Evolutionary conservation across 1,140 invertebrate species (phyloP), one percentile per base, ranked within the genome.

Genomic region (Tenebrio molitor): DNA sequence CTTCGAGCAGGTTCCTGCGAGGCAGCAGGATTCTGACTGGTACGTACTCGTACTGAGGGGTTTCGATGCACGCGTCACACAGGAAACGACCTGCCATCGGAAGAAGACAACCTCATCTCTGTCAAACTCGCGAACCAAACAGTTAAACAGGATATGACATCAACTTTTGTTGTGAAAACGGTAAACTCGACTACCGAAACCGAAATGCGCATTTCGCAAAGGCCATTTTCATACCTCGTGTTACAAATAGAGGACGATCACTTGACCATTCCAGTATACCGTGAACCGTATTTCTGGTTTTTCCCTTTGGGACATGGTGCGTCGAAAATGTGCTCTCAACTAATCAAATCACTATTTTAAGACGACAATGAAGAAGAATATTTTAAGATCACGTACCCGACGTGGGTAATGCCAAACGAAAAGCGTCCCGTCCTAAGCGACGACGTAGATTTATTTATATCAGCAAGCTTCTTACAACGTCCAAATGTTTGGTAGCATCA

Each of bases 261-360:
- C 74, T 39, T 77, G 75, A 75, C 87, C 83, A 74, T 87, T 85
- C 76, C 86, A 87, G 82, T 84, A 86, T 70, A 88, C 86, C 5
- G 86, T 88, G 74, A 88, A 86, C 74, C 86, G 82, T 78, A 87
- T 87, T 78, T 85, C 81, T 10, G 85, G 77, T 83, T 86, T 86
- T 58, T 83, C 83, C 46, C 83, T 82, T 76, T 84, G 86, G 74
- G 86, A 87, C 85, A 87, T 83, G 12, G 33, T 74, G n/a, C 19
- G 36, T 39, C 44, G 17, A 14, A 44, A 62, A 25, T 7, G 39
- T 19, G 3, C 10, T 17, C 25, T 23, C 23, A 23, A 39, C 25
- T 1, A 39, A 69, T 25, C 39, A 42, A 17, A 15, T 7, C 36
- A 69, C 39, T 66, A 65, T 41, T 42, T 65, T 41, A 39, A 65